These are phyloP conservation scores for Maccullochella peelii DNA, from an alignment of 2,113 vertebrate species.

Conservation along the genomic window DNA sequence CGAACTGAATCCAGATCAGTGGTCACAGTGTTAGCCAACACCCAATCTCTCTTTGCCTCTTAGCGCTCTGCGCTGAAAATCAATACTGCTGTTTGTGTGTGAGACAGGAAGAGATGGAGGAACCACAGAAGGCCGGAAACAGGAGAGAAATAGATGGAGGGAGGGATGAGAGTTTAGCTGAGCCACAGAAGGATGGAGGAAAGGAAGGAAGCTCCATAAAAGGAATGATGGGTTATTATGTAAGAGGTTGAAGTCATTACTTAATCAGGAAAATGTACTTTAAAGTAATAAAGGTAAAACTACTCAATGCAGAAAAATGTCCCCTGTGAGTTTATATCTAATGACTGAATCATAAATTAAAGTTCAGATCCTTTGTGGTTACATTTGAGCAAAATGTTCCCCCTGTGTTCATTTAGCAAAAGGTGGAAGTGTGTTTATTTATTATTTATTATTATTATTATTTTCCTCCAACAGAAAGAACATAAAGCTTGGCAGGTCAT, in stretches of 20 bases:
- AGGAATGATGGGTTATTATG: background rate
- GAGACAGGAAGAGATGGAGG: slow-evolving; percentile 25
- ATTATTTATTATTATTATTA: no score
- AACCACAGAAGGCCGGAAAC: background rate
- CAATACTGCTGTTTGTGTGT: slow-evolving; percentile 28
- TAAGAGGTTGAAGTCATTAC: background rate
- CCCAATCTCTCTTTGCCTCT: background rate
- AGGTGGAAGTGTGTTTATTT: no score
- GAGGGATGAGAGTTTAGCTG: background rate
- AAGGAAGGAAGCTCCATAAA: background rate
- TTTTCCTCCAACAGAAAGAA: no score
- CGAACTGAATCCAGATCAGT: background rate
- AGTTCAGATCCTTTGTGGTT: no score
- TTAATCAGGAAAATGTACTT: no score
- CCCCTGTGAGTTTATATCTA: no score
- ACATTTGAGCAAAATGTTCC: no score
- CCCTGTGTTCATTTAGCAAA: no score
- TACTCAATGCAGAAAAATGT: no score
- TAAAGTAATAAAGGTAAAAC: no score
- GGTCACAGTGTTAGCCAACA: slow-evolving; percentile 23
- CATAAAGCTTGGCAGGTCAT: no score
- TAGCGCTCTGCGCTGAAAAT: slow-evolving; percentile 49
- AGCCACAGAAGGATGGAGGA: background rate
- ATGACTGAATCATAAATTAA: no score
- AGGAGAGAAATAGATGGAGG: background rate